phyloP scores from a whole-genome alignment of 2,888 invertebrate genomes.

The Cosmopolites sordidus region DNA sequence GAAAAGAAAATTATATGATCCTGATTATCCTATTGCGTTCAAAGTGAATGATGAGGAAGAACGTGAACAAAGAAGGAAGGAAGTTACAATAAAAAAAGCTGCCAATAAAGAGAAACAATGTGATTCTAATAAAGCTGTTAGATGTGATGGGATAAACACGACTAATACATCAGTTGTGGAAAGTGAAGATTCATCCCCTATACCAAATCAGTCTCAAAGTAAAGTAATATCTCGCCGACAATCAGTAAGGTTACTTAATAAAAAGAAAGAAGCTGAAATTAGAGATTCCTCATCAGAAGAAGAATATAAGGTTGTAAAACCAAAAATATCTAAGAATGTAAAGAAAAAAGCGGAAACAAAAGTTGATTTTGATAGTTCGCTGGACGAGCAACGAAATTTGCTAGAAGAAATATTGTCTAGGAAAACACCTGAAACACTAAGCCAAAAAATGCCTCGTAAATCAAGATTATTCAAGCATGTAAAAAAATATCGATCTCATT shows the following conservation, averaged over 20 bases:
- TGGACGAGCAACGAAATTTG: conserved; percentile 33
- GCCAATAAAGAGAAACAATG: too few relatives aligned
- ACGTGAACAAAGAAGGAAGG: conserved; percentile 24
- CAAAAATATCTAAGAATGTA: conserved; percentile 12
- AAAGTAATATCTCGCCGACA: too few relatives aligned
- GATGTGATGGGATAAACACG: too few relatives aligned
- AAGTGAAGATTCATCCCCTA: neutral
- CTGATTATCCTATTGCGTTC: conserved; percentile 24
- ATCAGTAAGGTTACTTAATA: neutral
- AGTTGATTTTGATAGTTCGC: conserved; percentile 18
- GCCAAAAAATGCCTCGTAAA: too few relatives aligned
- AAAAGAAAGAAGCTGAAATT: neutral
- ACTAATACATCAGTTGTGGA: neutral
- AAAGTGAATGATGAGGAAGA: conserved; percentile 29
- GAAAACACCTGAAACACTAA: conserved; percentile 1
- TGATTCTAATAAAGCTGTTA: too few relatives aligned
- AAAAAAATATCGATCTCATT: too few relatives aligned
- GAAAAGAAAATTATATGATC: conserved; percentile 33
- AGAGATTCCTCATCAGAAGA: neutral
- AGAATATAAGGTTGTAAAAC: neutral
- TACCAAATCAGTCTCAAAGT: neutral
- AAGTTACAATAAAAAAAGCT: neutral
- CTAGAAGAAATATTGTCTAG: conserved; percentile 28
- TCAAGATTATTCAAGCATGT: too few relatives aligned
- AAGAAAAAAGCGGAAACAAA: conserved; percentile 9